A percentile compares a stretch with the other conserved stretches of the same genome.
Conservation (phyloP, 2,797 vertebrate species). For the Ptychobarbus kaznakovi region DNA sequence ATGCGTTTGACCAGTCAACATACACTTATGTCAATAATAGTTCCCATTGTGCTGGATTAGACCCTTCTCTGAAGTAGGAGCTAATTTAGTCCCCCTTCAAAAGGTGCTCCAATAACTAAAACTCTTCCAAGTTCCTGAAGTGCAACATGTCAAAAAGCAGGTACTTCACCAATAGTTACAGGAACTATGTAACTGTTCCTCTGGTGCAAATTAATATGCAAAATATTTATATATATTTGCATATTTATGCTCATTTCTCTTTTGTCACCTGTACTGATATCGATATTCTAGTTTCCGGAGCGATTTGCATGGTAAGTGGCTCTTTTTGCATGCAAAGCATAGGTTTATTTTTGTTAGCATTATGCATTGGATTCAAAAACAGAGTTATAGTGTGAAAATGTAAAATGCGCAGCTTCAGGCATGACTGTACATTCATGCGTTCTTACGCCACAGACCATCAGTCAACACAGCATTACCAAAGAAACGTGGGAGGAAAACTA, state of each 20-base stretch:
- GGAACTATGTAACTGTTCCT: too few species aligned
- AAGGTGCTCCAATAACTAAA: too few species aligned
- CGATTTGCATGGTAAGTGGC: not conserved
- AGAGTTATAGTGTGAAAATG: not conserved
- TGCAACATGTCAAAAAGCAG: too few species aligned
- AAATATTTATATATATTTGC: too few species aligned
- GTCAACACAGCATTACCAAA: not conserved
- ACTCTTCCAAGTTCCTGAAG: not conserved
- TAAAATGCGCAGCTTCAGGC: not conserved
- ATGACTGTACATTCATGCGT: not conserved
- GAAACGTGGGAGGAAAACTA: not conserved
- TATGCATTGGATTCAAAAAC: not conserved
- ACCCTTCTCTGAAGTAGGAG: not conserved
- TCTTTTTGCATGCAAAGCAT: not conserved
- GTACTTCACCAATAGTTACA: too few species aligned
- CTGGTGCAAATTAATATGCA: too few species aligned
- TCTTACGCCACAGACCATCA: slow-evolving; percentile 5
- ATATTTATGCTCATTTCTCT: not conserved
- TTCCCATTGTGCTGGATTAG: too few species aligned
- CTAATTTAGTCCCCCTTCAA: not conserved
- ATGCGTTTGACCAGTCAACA: too few species aligned
- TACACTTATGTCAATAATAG: too few species aligned
- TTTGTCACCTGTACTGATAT: not conserved
- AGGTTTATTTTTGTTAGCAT: not conserved
- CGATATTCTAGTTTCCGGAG: not conserved